Evolutionary conservation across 1,140 invertebrate genomes (phyloP).

Genomic region (Trachelipus rathkii): DNA sequence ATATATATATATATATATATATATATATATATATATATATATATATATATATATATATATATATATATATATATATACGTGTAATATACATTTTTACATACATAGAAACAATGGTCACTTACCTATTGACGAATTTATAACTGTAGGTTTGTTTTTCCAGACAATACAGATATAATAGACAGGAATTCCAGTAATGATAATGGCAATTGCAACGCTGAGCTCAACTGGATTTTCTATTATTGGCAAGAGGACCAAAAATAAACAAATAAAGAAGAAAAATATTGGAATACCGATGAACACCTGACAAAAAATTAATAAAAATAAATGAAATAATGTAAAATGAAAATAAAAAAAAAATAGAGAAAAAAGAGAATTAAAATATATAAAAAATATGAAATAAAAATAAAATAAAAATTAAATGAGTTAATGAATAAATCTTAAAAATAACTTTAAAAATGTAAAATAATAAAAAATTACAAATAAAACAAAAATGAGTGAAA

Average conservation of each 20-base stretch:
- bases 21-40: not conserved
- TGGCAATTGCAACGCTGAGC: conserved; percentile 19
- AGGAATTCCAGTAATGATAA: conserved; percentile 18
- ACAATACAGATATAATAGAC: conserved; percentile 24
- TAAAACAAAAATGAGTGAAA: too few species aligned
- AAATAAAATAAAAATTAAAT: too few species aligned
- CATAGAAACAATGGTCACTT: not conserved
- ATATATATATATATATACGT: not conserved
- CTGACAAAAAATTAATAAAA: not conserved
- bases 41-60: not conserved
- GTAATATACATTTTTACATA: not conserved
- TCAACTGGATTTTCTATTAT: conserved; percentile 20
- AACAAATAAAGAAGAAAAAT: conserved; percentile 24
- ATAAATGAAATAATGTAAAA: too few species aligned
- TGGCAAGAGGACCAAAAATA: conserved; percentile 17
- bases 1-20: not conserved
- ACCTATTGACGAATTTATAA: not conserved
- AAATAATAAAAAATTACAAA: too few species aligned
- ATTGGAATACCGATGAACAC: conserved; percentile 24
- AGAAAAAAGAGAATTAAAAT: too few species aligned
- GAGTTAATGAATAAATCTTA: too few species aligned
- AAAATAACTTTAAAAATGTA: too few species aligned
- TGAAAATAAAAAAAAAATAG: too few species aligned
- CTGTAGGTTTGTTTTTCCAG: conserved; percentile 16
- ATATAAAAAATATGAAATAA: too few species aligned